Conservation (phyloP, 2,113 vertebrate genomes). For the Quiscalus mexicanus region DNA sequence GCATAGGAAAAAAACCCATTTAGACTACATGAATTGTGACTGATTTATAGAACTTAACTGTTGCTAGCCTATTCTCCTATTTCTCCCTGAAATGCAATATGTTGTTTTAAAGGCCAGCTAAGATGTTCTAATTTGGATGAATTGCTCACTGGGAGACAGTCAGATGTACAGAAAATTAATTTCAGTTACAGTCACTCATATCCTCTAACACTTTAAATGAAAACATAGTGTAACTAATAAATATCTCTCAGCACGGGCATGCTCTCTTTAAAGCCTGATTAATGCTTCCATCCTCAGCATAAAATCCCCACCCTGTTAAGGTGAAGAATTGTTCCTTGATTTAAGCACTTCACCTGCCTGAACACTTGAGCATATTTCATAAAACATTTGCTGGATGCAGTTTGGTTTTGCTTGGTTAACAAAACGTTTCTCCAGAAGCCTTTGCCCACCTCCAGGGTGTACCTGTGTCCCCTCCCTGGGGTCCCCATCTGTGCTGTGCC, state of each 20-base stretch:
- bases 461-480: not conserved
- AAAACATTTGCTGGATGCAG: not conserved
- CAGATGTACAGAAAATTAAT: constrained; percentile 41
- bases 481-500: not conserved
- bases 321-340: constrained; percentile 56
- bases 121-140: constrained; percentile 20
- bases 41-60: not conserved
- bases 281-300: constrained; percentile 40
- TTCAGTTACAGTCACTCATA: constrained; percentile 24
- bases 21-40: not conserved
- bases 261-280: constrained; percentile 39
- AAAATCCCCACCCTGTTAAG: constrained; percentile 48
- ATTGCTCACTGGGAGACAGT: constrained; percentile 7
- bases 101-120: constrained; percentile 5
- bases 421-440: not conserved
- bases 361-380: constrained; percentile 27
- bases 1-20: not conserved
- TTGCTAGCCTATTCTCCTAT: not conserved
- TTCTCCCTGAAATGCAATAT: not conserved
- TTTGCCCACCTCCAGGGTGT: not conserved
- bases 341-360: constrained; percentile 60
- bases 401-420: constrained; percentile 19
- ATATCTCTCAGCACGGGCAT: not conserved
- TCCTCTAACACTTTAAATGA: constrained; percentile 36
- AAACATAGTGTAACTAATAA: constrained; percentile 52